Conservation (phyloP, 92 coral and sea anemone genomes). For the Porites evermanni region DNA sequence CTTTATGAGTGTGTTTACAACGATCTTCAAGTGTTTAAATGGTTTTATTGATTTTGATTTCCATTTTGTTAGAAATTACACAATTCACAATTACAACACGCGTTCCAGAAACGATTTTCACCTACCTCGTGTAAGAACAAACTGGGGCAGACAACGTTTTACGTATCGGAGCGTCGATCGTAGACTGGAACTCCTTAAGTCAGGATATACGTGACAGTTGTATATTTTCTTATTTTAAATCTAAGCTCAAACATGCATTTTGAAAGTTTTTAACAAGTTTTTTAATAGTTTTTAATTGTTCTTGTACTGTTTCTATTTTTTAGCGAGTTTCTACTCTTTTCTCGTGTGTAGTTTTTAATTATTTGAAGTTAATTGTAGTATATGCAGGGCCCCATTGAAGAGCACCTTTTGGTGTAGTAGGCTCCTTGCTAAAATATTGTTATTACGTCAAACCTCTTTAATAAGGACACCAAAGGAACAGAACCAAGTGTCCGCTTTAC, state of each 20-base stretch:
- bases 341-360: neutral
- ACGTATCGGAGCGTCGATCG: neutral
- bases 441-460: no score
- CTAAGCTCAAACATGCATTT: neutral
- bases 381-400: neutral
- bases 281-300: no score
- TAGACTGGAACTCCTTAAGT: neutral
- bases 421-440: neutral
- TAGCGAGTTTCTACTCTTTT: neutral
- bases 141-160: neutral
- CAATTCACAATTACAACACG: neutral
- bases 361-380: neutral
- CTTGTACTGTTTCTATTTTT: no score
- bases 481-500: no score
- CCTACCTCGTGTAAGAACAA: neutral
- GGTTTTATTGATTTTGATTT: neutral
- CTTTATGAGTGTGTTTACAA: neutral
- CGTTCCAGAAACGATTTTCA: neutral
- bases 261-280: neutral
- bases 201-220: neutral
- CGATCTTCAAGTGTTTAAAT: conserved; percentile 1
- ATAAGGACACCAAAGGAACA: no score
- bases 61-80: neutral
- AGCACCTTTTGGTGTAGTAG: neutral
- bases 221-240: neutral